Percentiles rank a stretch among this genome's conserved stretches.
These are phyloP conservation scores for Psilopsiagon aymara DNA, from an alignment of 2,113 vertebrate genomes.

Conservation along the genomic window DNA sequence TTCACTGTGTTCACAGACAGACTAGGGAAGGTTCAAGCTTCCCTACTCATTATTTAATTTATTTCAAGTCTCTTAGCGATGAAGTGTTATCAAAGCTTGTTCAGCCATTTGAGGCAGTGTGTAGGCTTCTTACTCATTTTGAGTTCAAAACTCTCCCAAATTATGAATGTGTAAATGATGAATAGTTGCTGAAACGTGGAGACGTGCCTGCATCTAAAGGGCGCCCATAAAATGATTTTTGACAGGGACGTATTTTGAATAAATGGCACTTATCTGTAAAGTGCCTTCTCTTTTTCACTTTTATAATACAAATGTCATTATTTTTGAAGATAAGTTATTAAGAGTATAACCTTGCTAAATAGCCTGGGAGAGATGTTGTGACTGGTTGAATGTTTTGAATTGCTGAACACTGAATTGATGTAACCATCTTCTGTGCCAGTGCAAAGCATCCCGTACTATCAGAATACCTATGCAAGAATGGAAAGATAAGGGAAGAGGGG, in stretches of 20 bases:
- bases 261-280: constrained; percentile 31
- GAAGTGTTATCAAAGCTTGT: neutral
- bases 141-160: constrained; percentile 9
- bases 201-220: constrained; percentile 19
- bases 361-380: neutral
- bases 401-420: neutral
- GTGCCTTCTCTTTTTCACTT: neutral
- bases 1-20: neutral
- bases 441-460: neutral
- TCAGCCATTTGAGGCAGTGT: neutral
- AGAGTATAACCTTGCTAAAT: neutral
- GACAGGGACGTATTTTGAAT: neutral
- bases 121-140: neutral
- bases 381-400: neutral
- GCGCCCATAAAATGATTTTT: constrained; percentile 2
- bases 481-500: neutral
- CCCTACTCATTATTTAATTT: constrained; percentile 15
- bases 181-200: neutral
- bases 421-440: neutral
- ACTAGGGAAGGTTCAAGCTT: neutral
- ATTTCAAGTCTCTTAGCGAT: neutral
- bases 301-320: neutral
- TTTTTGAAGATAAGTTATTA: constrained; percentile 33
- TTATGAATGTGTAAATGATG: neutral
- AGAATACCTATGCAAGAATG: neutral